A percentile compares a stretch with the other conserved stretches of the same genome.
Conservation (phyloP, 2,113 vertebrate genomes). For the Microcebus lehilahytsara region DNA sequence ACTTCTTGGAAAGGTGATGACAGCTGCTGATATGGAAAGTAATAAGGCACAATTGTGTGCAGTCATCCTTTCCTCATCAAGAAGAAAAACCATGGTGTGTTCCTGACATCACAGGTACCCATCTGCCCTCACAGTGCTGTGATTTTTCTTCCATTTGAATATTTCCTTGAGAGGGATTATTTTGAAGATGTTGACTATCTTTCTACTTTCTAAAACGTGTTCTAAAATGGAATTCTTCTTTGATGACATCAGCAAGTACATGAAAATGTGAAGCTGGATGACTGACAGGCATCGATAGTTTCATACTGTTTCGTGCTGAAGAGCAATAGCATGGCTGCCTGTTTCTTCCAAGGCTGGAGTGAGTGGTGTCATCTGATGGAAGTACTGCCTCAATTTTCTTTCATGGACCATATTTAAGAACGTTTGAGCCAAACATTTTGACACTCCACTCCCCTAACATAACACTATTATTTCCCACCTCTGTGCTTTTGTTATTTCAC, state of each 20-base stretch:
- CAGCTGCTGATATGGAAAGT: neutral
- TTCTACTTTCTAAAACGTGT: neutral
- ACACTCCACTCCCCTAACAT: neutral
- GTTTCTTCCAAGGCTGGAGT: neutral
- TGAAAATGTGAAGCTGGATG: neutral
- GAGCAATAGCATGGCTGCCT: neutral
- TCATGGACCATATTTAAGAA: neutral
- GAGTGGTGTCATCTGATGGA: neutral
- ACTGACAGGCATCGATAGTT: neutral
- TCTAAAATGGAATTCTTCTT: neutral
- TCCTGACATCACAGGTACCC: neutral
- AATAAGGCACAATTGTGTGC: neutral
- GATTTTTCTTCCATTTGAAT: neutral
- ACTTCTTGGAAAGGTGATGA: conserved; percentile 2
- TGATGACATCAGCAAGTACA: neutral
- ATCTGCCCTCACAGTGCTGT: neutral
- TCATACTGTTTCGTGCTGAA: neutral
- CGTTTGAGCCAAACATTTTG: neutral
- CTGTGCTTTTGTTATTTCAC: neutral
- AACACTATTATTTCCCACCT: neutral
- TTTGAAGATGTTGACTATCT: neutral
- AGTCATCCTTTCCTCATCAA: neutral
- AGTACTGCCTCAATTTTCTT: neutral
- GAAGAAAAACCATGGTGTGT: neutral
- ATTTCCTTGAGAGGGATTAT: neutral